Evolutionary conservation across 2,888 invertebrate genomes (phyloP), one percentile per base, ranked within the genome.

Genomic region (Saturnia japonica): DNA sequence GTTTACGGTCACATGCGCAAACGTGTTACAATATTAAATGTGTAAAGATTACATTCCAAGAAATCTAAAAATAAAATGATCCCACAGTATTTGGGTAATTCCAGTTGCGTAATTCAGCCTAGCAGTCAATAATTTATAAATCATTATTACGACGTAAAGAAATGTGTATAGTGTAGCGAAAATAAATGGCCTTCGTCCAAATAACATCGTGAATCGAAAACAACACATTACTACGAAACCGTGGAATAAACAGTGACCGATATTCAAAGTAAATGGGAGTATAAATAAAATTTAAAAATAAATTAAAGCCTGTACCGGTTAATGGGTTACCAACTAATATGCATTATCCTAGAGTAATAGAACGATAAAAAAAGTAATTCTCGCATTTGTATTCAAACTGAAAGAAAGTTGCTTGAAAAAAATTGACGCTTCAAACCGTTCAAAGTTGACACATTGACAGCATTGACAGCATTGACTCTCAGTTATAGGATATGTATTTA

Each of bases 151-250:
- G 14, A 25, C 28, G 57, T 60, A 60, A 12, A 60, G 9, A 60
- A 60, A 60, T 14, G 57, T 60, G 25, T 7, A 12, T 28, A 25
- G 57, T 28, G 28, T 60, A 60, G 57, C 57, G 14, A 28, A 28
- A 60, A 60, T 60, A 54, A 40, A 9, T 34, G 54, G 34, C 34
- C 25, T 51, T 42, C n/a, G 45, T n/a, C 47, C 9, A 34, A 34
- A 64, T 64, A 40, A 40, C 40, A 40, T 1, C 22, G 25, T 25
- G 57, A 28, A 40, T 40, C 19, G 51, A 28, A 67, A 22, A 70
- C n/a, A 60, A 69, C 47, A 25, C 14, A 22, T 54, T 34, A 40
- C 34, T 4, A 62, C 47, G 67, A 70, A 68, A 45, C 42, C 43
- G 64, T 64, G n/a, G 40, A 64, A 40, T 40, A 64, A 64, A 64